phyloP scores from a whole-genome alignment of 37 sponge, comb jelly and placozoan species.

The Mnemiopsis leidyi region DNA sequence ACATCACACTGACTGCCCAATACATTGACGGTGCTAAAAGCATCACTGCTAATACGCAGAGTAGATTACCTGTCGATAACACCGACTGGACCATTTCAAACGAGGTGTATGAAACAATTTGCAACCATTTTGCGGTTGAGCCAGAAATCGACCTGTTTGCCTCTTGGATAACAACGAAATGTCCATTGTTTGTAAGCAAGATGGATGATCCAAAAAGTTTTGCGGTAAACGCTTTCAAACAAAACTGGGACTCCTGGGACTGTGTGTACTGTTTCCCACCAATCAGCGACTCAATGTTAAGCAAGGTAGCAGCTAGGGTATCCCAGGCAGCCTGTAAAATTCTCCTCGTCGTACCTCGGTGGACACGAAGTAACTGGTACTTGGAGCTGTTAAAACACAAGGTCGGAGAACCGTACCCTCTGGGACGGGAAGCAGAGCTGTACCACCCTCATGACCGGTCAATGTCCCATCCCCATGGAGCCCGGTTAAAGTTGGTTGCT shows the following conservation, averaged over 20 bases:
- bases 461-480: background rate
- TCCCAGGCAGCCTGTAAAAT: background rate
- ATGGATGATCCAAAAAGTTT: background rate
- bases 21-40: background rate
- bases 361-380: background rate
- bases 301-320: background rate
- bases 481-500: background rate
- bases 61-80: background rate
- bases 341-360: background rate
- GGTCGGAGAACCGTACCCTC: background rate
- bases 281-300: background rate
- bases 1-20: background rate
- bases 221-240: background rate
- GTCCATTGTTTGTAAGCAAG: background rate
- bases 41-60: background rate
- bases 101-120: background rate
- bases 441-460: background rate
- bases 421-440: background rate
- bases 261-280: slow-evolving; percentile 13
- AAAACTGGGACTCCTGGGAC: slow-evolving; percentile 4
- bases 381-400: background rate
- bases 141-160: slow-evolving; percentile 13
- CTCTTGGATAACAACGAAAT: background rate
- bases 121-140: background rate
- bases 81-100: background rate